These are phyloP conservation scores for Sus cebifrons DNA, from an alignment of 2,797 vertebrate species.

Conservation along the genomic window DNA sequence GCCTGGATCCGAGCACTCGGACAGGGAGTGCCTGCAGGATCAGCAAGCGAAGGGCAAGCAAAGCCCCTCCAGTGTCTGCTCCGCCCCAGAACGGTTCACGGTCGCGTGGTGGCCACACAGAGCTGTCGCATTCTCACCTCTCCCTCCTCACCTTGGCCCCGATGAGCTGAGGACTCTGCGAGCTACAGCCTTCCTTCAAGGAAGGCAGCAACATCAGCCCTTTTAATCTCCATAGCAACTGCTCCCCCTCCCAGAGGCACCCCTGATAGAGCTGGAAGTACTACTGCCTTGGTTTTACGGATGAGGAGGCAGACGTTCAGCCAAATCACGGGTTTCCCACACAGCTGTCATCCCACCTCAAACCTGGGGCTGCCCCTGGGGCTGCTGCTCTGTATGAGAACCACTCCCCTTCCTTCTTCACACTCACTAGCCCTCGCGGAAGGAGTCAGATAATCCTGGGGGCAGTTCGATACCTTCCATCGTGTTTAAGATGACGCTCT, in stretches of 20 bases:
- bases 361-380: background rate
- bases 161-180: rapidly evolving
- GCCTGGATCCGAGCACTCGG: background rate
- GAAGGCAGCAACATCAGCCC: rapidly evolving
- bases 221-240: rapidly evolving
- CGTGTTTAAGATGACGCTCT: background rate
- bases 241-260: rapidly evolving
- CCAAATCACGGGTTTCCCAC: background rate
- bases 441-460: rapidly evolving
- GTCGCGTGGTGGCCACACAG: rapidly evolving
- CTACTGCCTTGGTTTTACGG: background rate
- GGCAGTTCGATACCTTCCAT: rapidly evolving
- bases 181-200: background rate
- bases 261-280: rapidly evolving
- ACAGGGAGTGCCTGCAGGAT: rapidly evolving
- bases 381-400: too few relatives aligned
- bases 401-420: rapidly evolving
- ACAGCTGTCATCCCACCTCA: background rate
- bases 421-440: background rate
- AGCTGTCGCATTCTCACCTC: rapidly evolving
- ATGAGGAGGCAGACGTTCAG: background rate
- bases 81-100: rapidly evolving
- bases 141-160: background rate
- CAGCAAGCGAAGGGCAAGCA: rapidly evolving
- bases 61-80: rapidly evolving